phyloP scores from a whole-genome alignment of 2,113 vertebrate genomes.

The Gallinago paraguaiae region DNA sequence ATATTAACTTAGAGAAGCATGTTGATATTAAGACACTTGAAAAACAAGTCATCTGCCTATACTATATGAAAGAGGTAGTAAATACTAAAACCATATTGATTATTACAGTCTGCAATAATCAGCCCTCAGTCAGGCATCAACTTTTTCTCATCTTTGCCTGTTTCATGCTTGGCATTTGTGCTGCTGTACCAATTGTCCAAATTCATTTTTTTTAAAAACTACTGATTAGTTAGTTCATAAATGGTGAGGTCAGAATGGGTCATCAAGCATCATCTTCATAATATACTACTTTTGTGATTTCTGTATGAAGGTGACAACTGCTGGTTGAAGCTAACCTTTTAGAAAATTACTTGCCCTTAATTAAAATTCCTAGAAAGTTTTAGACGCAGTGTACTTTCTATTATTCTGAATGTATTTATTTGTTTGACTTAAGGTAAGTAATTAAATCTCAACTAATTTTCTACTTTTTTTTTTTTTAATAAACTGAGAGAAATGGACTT shows the following conservation, averaged over 20 bases:
- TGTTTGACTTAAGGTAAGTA: neutral
- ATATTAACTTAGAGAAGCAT: neutral
- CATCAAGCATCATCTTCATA: neutral
- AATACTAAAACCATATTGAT: neutral
- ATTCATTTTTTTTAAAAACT: neutral
- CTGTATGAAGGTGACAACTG: neutral
- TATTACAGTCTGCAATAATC: neutral
- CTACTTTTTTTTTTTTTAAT: neutral
- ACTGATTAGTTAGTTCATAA: neutral
- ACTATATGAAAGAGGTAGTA: neutral
- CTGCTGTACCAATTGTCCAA: neutral
- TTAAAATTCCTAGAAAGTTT: neutral
- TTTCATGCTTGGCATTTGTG: neutral
- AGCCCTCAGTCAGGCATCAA: neutral
- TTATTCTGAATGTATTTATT: neutral
- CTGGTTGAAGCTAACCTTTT: neutral
- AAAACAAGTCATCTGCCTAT: neutral
- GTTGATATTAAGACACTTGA: neutral
- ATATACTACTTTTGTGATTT: neutral
- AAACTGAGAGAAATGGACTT: neutral
- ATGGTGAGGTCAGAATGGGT: neutral
- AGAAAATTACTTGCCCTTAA: neutral
- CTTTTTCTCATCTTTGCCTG: neutral
- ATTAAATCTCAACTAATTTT: neutral
- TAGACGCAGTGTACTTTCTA: neutral